Percentiles rank a stretch among this genome's conserved stretches.
phyloP scores from a whole-genome alignment of 2,113 vertebrate species.

The Channa argus region DNA sequence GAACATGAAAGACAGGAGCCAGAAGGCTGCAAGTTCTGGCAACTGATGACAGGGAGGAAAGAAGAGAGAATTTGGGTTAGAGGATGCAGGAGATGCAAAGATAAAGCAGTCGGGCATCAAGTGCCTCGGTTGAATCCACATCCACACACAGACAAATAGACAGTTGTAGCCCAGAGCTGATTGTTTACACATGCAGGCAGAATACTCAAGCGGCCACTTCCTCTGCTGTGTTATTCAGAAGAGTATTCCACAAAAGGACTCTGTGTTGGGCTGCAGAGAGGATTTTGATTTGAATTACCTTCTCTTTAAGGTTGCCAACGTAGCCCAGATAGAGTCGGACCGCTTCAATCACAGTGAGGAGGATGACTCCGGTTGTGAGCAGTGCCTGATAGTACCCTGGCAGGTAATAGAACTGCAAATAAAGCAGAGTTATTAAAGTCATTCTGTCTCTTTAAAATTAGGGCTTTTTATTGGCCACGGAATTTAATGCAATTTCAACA shows the following conservation, averaged over 20 bases:
- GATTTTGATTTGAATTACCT: constrained; percentile 76
- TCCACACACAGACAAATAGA: background rate
- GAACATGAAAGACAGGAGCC: constrained; percentile 87
- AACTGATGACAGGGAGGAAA: constrained; percentile 76
- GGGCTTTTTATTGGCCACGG: background rate
- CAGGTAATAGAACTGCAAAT: constrained; percentile 83
- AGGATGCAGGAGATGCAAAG: constrained; percentile 30
- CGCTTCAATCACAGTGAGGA: constrained; percentile 81
- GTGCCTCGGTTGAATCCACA: constrained; percentile 17
- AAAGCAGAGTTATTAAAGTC: background rate
- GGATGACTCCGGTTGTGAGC: constrained; percentile 81
- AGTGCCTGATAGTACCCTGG: constrained; percentile 87
- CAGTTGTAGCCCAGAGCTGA: background rate
- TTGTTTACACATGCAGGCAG: constrained; percentile 23
- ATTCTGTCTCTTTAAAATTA: background rate
- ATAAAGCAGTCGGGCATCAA: constrained; percentile 38
- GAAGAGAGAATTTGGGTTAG: constrained; percentile 7
- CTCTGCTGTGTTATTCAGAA: constrained; percentile 9
- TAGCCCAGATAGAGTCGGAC: constrained; percentile 87
- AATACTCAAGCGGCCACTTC: constrained; percentile 30
- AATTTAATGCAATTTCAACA: too few relatives aligned
- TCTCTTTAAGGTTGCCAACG: constrained; percentile 88
- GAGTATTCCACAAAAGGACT: constrained; percentile 6
- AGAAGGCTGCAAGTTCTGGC: constrained; percentile 88
- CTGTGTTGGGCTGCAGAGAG: background rate